These are phyloP conservation scores for Cuniculus paca DNA, from an alignment of 2,797 vertebrate genomes.

Conservation along the genomic window DNA sequence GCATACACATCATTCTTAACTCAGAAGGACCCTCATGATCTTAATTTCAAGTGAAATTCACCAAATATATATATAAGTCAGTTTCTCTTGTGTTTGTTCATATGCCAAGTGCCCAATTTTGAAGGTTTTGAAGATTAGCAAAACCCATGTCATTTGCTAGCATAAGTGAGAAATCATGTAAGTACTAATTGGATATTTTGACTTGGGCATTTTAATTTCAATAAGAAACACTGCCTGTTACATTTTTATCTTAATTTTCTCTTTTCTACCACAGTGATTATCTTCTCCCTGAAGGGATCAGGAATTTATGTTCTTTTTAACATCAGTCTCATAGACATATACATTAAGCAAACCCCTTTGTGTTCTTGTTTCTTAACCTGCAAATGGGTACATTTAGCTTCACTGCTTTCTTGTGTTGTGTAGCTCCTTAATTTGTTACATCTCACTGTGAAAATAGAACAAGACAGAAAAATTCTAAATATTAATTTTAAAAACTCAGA, in stretches of 20 bases:
- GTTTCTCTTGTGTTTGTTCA: background rate
- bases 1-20: background rate
- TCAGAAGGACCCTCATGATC: background rate
- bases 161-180: background rate
- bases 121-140: background rate
- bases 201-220: background rate
- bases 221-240: background rate
- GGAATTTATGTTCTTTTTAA: background rate
- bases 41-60: background rate
- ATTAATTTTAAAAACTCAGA: constrained; percentile 67
- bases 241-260: background rate
- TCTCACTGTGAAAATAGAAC: constrained; percentile 16
- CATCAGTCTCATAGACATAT: background rate
- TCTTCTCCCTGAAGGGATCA: background rate
- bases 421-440: background rate
- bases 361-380: background rate
- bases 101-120: background rate
- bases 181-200: background rate
- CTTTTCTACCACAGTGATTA: background rate
- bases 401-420: background rate
- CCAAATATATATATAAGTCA: too few relatives aligned
- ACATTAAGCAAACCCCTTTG: background rate
- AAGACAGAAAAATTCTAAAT: constrained; percentile 34
- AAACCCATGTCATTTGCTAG: background rate
- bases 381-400: background rate